Percentiles rank a stretch among this genome's conserved stretches.
phyloP scores from a whole-genome alignment of 2,113 vertebrate genomes.

The Onychorhynchus coronatus region DNA sequence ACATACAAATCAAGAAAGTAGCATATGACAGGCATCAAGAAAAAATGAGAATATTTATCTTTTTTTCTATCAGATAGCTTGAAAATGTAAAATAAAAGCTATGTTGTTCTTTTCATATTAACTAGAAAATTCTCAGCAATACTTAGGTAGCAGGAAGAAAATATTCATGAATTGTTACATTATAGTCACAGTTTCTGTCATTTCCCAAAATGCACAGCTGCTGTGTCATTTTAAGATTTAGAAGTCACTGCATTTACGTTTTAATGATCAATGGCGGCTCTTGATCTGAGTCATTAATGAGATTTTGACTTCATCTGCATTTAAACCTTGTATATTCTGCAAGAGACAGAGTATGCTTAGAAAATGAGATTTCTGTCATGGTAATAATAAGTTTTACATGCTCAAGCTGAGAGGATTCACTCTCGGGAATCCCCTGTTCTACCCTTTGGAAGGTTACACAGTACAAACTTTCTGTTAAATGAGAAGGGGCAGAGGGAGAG shows the following conservation, averaged over 20 bases:
- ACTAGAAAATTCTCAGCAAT: not conserved
- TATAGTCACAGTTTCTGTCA: not conserved
- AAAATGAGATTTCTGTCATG: slow-evolving; percentile 42
- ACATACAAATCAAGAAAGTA: not conserved
- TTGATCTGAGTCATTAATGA: slow-evolving; percentile 57
- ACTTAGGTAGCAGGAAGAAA: not conserved
- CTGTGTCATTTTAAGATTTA: slow-evolving; percentile 34
- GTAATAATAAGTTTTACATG: slow-evolving; percentile 25
- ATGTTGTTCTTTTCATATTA: slow-evolving; percentile 6
- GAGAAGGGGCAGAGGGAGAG: not conserved
- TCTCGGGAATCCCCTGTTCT: not conserved
- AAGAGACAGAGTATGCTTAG: not conserved
- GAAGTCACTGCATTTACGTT: slow-evolving; percentile 21
- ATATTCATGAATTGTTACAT: not conserved
- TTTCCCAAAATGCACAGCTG: slow-evolving; percentile 24
- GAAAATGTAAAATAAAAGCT: slow-evolving; percentile 11
- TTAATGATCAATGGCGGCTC: slow-evolving; percentile 37
- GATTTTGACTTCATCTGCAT: slow-evolving; percentile 36
- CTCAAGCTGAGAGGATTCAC: not conserved
- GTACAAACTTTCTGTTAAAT: not conserved
- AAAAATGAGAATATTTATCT: not conserved
- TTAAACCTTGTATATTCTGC: slow-evolving; percentile 5
- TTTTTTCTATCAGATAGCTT: not conserved
- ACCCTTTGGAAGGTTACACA: not conserved
- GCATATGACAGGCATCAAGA: not conserved